phyloP scores from a whole-genome alignment of 2,113 vertebrate species.

The Strix uralensis region DNA sequence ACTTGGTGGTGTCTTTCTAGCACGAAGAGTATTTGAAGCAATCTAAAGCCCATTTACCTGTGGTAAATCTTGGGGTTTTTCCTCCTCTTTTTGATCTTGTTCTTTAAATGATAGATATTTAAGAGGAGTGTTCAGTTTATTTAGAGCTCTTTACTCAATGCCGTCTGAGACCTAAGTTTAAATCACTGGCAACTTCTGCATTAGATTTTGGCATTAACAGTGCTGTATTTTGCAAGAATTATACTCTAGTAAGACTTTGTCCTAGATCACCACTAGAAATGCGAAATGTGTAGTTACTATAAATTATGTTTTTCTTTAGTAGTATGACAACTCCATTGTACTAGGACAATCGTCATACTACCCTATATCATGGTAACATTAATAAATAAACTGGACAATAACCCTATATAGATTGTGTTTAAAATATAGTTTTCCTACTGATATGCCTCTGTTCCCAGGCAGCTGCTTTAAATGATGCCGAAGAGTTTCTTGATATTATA shows the following conservation, averaged over 20 bases:
- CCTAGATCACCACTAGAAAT: not conserved
- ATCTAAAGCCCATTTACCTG: not conserved
- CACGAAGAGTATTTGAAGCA: not conserved
- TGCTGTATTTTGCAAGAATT: not conserved
- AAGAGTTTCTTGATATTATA: not conserved
- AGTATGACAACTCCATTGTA: not conserved
- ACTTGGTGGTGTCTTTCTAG: not conserved
- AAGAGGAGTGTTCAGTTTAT: not conserved
- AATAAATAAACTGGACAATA: not conserved
- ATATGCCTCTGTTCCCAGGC: not conserved
- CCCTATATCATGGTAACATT: not conserved
- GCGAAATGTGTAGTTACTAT: not conserved
- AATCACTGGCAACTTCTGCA: not conserved
- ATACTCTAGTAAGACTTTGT: not conserved
- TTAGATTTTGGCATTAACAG: not conserved
- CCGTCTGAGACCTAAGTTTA: not conserved
- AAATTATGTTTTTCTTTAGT: not conserved
- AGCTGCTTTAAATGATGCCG: not conserved
- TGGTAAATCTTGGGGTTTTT: not conserved
- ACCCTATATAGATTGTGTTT: not conserved
- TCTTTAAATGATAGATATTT: not conserved
- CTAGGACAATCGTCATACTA: not conserved
- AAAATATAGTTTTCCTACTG: not conserved
- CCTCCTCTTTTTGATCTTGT: not conserved
- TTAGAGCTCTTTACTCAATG: constrained; percentile 5